Evolutionary conservation across 2,113 vertebrate species (phyloP), one percentile per base, ranked within the genome.

Genomic region (Etheostoma cragini): DNA sequence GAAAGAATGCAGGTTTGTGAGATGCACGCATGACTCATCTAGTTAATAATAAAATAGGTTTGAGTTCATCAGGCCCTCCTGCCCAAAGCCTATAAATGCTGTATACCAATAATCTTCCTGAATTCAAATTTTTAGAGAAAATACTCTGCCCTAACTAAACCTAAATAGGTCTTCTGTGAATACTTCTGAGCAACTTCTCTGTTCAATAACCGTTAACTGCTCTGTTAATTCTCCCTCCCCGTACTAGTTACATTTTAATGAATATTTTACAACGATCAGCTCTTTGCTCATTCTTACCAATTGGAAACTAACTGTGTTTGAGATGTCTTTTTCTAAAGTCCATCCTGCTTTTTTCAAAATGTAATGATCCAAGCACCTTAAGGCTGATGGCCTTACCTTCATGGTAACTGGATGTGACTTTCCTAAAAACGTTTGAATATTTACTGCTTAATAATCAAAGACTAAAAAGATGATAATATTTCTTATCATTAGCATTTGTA

Each of bases 1-100:
- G 33, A 81, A 61, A 68, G 72, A 64, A 82, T 16, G 63, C 14
- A 73, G 52, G 75, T 67, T 58, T 73, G 56, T 21, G 46, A 53
- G 22, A 30, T 46, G 35, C 19, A 54, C 13, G n/a, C 24, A 16
- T 62, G 76, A 76, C 26, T 83, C 75, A 61, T 68, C 21, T 64
- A 50, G 21, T 73, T 49, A 58, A 77, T 74, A 47, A 54, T 68
- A 14, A 73, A 76, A 80, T 5, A 53, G 54, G 67, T 10, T 56
- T n/a, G 42, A 70, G 38, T 67, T 84, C 61, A 77, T 14, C 46
- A 15, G 50, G 61, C 22, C 26, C 42, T 54, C 6, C 14, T 61
- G 42, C 33, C 54, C 1, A 58, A 21, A 45, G 22, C 72, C 30
- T 62, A 60, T 17, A 69, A 64, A 76, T 65, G 19, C 21, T 42